phyloP scores from a whole-genome alignment of 2,797 vertebrate species.

The Gallinago nigripennis region DNA sequence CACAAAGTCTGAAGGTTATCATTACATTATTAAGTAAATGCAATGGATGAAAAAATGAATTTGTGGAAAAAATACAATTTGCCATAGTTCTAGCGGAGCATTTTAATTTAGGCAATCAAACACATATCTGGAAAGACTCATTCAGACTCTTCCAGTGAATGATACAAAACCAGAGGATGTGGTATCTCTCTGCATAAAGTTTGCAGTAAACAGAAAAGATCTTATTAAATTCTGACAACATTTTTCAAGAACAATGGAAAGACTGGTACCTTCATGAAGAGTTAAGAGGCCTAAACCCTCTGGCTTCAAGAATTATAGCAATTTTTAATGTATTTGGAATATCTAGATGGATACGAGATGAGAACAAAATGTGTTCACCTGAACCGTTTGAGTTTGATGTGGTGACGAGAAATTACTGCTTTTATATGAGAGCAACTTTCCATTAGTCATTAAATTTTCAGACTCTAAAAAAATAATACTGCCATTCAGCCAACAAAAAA shows the following conservation, averaged over 20 bases:
- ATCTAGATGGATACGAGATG: not conserved
- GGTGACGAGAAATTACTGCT: not conserved
- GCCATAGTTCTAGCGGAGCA: slow-evolving; percentile 28
- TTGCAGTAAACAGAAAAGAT: not conserved
- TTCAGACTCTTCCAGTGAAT: not conserved
- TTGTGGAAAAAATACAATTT: slow-evolving; percentile 12
- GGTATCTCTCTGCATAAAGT: not conserved
- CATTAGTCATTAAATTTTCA: not conserved
- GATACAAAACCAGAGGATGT: not conserved
- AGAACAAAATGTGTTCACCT: not conserved
- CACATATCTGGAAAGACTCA: not conserved
- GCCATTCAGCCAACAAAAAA: not conserved
- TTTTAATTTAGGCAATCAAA: slow-evolving; percentile 37
- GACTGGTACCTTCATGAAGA: not conserved
- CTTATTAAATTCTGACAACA: not conserved
- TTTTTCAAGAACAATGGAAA: not conserved
- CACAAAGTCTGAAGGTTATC: slow-evolving; percentile 31
- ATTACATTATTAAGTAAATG: slow-evolving; percentile 56
- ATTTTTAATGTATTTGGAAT: not conserved
- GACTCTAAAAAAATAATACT: not conserved
- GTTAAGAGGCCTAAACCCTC: not conserved
- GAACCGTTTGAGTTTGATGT: not conserved
- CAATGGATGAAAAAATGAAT: slow-evolving; percentile 30
- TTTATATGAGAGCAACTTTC: not conserved
- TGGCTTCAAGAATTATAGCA: not conserved